Evolutionary conservation across 2,888 invertebrate genomes (phyloP), one percentile per base, ranked within the genome.

Genomic region (Epistrophella euchroma): DNA sequence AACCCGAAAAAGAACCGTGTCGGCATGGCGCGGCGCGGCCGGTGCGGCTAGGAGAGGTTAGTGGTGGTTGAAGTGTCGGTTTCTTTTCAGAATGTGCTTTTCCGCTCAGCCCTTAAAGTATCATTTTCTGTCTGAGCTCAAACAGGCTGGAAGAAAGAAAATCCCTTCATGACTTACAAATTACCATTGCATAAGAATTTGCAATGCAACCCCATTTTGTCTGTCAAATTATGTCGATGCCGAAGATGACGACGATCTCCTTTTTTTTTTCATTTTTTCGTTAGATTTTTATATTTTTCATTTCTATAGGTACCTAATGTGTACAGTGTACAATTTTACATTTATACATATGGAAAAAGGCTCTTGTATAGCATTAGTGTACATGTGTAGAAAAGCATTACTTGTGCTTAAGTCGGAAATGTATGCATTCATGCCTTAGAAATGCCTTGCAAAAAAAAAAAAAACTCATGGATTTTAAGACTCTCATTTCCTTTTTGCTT

Each of bases 361-460:
- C 43, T 25, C 7, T 47, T n/a, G 6, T 45, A 32, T 47, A 40
- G n/a, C 25, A 22, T 19, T 60, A 50, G 32, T 45, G 6, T 25
- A n/a, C 10, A 4, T 66, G 32, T 35, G 50, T 50, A n/a, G 15
- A 68, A 25, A 22, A 35, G 45, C 52, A 74, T 70, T 80, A 28
- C 45, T 45, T 47, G 22, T 47, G 19, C 64, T 72, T 58, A 64
- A 66, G 66, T 60, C 60, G 74, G 37, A 70, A 80, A 74, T 74
- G 60, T 62, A 83, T 78, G 64, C 83, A 78, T 83, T 78, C 78
- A 78, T 83, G 78, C 78, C 83, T 78, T 78, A 78, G 74, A 83
- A 77, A 73, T 77, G 77, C 68, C 68, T n/a, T n/a, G n/a, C n/a
- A 77, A 52, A 11, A 40, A 40, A 70, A 62, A 40, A 70, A 62